Base-by-base conservation (phyloP, 2,113 vertebrate genomes). In the Mesembrinibis cayennensis region DNA sequence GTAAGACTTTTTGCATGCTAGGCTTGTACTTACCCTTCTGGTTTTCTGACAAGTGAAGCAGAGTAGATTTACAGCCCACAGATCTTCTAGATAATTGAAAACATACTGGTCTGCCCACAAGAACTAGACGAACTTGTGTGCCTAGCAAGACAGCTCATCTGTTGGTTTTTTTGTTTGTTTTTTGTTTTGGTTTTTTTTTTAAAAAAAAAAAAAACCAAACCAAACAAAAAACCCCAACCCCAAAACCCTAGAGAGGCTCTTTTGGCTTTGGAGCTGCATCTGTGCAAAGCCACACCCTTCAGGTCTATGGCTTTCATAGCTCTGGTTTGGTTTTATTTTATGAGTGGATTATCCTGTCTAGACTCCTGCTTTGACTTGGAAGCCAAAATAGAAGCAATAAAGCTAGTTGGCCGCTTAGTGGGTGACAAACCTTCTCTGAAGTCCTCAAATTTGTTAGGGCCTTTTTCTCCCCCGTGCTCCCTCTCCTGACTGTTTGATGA, bases 301-400 rank as follows among this genome's bases (percentile, higher is more conserved):
- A 91, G 89, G 74, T 95, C 93, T 86, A 13, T 25, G 56, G 61
- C 73, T 73, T 94, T 87, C 73, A 32, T 91, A 77, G 52, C 55
- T 91, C 87, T 95, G 73, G 73, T 94, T 94, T 74, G 77, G 34
- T 89, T 95, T 96, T 84, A 81, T 95, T 93, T 96, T 95, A 92
- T 91, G 90, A 82, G 89, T 89, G 95, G 83, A 85, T 96, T 97
- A 96, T 96, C 56, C 92, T 97, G 97, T 97, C 96, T 94, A 89
- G 93, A 93, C 95, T 97, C 73, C 61, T 93, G 76, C 80, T 94
- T 95, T 95, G 88, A 47, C 70, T 94, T 91, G 83, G 89, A 78
- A 88, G 91, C 71, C 87, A 91, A 77, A 95, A 74, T 62, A 95
- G 93, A 93, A 95, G 87, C 82, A 91, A 11, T 95, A 91, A 94